Evolutionary conservation across 53 echinoderm and acorn worm species (phyloP), one percentile per base, ranked within the genome.

Genomic region (Pentamera pediparva): DNA sequence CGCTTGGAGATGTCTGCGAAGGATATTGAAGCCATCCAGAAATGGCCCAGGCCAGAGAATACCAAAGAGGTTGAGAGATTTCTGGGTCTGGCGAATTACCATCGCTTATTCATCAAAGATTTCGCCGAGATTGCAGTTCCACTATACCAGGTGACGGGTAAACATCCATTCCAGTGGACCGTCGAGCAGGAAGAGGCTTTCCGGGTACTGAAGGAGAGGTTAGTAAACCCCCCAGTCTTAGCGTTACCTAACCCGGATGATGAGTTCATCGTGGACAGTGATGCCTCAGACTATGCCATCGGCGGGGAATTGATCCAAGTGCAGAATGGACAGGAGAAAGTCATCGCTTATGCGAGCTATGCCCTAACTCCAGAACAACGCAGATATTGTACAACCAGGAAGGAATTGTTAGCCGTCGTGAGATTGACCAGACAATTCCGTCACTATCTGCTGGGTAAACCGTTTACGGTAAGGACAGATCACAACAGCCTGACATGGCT

Each of bases 381-480:
- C n/a, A n/a, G n/a, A n/a, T n/a, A n/a, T n/a, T n/a, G n/a, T n/a
- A n/a, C n/a, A n/a, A n/a, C n/a, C n/a, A n/a, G n/a, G n/a, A n/a
- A n/a, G n/a, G n/a, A n/a, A n/a, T n/a, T n/a, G 78, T 78, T 0
- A 85, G 79, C 33, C n/a, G 85, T 10, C 71, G 74, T 3, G 79
- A 85, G 20, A 59, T n/a, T n/a, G n/a, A n/a, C n/a, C n/a, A n/a
- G n/a, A n/a, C n/a, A n/a, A n/a, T n/a, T n/a, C n/a, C n/a, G 81
- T n/a, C 86, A 86, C 38, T 86, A 86, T 31, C 51, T 85, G 24
- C 67, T 80, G 54, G 85, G 85, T 26, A 79, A 55, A 37, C 73
- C 43, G 1, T 79, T 76, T 38, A 4, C 32, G 5, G 61, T 86
- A 35, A 25, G 86, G 27, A 86, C 81, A 0, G 78, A 86, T 35